These are phyloP conservation scores for Chironomus tentans DNA, from an alignment of 2,888 invertebrate genomes.

Conservation along the genomic window DNA sequence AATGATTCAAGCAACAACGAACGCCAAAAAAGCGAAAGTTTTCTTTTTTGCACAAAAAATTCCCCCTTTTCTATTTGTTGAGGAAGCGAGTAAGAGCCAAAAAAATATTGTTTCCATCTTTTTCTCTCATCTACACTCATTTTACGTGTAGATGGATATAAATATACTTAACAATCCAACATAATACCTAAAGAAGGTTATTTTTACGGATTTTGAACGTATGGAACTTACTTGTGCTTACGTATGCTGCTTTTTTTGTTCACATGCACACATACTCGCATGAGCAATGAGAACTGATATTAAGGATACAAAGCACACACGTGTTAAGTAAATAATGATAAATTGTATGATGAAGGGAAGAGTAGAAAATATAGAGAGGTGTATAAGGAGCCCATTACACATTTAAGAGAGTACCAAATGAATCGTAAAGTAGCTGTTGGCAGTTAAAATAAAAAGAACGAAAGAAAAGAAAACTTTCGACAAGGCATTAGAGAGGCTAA, in stretches of 20 bases:
- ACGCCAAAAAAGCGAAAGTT: slow-evolving; percentile 8
- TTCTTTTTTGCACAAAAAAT: background rate
- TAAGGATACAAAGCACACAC: slow-evolving; percentile 6
- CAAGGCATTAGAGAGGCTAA: background rate
- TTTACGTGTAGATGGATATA: no score
- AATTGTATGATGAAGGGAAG: background rate
- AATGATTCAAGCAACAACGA: background rate
- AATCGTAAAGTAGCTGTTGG: background rate
- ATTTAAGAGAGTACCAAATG: background rate
- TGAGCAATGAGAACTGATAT: background rate
- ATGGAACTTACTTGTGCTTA: no score
- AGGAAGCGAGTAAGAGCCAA: no score
- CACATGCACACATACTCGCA: no score
- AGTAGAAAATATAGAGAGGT: background rate
- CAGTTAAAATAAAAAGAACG: background rate
- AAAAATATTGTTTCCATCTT: no score
- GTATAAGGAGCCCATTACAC: background rate
- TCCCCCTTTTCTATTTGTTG: background rate
- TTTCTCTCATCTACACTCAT: no score
- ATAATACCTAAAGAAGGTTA: no score
- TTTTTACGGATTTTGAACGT: no score
- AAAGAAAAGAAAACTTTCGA: background rate
- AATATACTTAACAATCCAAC: no score
- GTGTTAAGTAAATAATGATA: slow-evolving; percentile 10
- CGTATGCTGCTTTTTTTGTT: no score